phyloP scores from a whole-genome alignment of 1,140 invertebrate species.

The Scaptodrosophila lebanonensis region DNA sequence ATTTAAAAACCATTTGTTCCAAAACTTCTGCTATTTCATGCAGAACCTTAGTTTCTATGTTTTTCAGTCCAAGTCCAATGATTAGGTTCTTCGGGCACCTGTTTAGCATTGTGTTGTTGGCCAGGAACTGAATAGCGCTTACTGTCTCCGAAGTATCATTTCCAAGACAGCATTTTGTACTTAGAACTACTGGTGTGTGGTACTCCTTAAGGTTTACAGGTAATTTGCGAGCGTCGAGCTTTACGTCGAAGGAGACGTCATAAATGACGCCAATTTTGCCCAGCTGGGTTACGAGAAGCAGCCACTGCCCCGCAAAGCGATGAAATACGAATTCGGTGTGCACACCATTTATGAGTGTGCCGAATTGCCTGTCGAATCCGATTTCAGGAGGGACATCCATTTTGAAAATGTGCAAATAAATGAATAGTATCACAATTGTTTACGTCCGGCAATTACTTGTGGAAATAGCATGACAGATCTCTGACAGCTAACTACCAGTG shows the following conservation, averaged over 20 bases:
- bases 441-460: no score
- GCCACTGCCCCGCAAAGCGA: constrained; percentile 59
- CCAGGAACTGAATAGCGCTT: constrained; percentile 64
- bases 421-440: no score
- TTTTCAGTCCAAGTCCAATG: constrained; percentile 53
- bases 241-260: constrained; percentile 56
- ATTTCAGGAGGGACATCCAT: no score
- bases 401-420: no score
- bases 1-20: constrained; percentile 30
- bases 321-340: constrained; percentile 66
- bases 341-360: constrained; percentile 40
- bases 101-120: constrained; percentile 54
- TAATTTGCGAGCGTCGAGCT: constrained; percentile 23
- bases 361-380: constrained; percentile 62
- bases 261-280: constrained; percentile 60
- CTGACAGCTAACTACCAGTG: no score
- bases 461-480: no score
- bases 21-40: constrained; percentile 49
- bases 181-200: constrained; percentile 56
- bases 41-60: constrained; percentile 44
- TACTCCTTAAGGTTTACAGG: constrained; percentile 40
- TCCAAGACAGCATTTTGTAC: constrained; percentile 53
- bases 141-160: constrained; percentile 50
- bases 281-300: constrained; percentile 63
- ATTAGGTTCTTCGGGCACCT: constrained; percentile 54